A percentile compares a stretch with the other conserved stretches of the same genome.
phyloP scores from a whole-genome alignment of 2,797 vertebrate genomes.

The Gadopsis bispinosus region DNA sequence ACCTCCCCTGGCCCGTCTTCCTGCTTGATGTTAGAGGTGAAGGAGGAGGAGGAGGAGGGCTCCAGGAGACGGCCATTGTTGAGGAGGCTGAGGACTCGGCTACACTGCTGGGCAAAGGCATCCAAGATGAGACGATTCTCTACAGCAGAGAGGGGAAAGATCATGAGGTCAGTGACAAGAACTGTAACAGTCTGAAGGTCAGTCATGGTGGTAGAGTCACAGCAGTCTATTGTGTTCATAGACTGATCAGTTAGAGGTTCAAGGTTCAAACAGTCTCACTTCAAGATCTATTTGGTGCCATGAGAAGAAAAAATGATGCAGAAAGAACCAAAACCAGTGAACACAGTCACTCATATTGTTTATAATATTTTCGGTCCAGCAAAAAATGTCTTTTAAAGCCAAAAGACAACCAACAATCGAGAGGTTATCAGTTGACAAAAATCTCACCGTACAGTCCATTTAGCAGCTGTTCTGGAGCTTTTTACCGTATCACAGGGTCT shows the following conservation, averaged over 20 bases:
- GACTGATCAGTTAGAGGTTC: background rate
- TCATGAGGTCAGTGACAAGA: background rate
- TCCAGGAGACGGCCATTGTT: constrained; percentile 96
- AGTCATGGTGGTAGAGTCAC: background rate
- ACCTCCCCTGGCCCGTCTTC: constrained; percentile 80
- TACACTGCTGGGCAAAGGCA: constrained; percentile 98
- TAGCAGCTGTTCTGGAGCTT: background rate
- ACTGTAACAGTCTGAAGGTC: background rate
- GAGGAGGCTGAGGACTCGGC: constrained; percentile 96
- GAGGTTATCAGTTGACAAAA: background rate
- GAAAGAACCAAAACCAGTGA: background rate
- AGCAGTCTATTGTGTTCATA: background rate
- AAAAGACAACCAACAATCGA: background rate
- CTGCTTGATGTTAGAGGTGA: constrained; percentile 92
- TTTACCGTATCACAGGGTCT: background rate
- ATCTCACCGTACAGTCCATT: background rate
- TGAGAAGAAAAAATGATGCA: background rate
- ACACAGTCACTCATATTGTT: background rate
- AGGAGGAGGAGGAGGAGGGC: constrained; percentile 79
- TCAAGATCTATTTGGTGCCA: background rate
- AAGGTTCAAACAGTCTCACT: background rate
- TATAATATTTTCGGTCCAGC: no score
- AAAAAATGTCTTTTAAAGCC: background rate
- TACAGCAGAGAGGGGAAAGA: constrained; percentile 72
- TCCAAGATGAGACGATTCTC: constrained; percentile 98